Conservation (phyloP, 2,888 invertebrate genomes). For the Xylocampa areola region DNA sequence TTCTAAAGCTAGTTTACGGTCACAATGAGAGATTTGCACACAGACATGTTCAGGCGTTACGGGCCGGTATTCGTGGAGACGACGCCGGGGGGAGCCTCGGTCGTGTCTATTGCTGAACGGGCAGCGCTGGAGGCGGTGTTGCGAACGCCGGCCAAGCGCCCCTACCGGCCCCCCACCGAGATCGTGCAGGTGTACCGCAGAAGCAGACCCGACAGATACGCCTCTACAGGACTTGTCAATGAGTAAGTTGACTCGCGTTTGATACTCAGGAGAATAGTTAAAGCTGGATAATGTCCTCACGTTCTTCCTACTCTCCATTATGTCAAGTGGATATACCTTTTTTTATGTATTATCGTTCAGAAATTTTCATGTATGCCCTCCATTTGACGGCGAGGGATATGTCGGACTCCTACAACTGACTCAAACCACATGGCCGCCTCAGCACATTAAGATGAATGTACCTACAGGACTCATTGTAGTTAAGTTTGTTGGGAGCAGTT, state of each 20-base stretch:
- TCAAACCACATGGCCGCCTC: too few relatives aligned
- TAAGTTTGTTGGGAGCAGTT: background rate
- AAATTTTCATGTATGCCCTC: too few relatives aligned
- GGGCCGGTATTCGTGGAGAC: conserved; percentile 94
- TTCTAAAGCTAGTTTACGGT: conserved; percentile 59
- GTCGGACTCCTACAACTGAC: too few relatives aligned
- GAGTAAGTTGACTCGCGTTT: conserved; percentile 94
- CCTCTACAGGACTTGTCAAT: conserved; percentile 95
- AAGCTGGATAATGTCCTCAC: too few relatives aligned
- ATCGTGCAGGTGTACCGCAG: conserved; percentile 93
- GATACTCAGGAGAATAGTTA: too few relatives aligned
- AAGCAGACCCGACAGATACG: conserved; percentile 94
- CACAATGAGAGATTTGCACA: conserved; percentile 82
- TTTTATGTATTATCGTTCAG: too few relatives aligned
- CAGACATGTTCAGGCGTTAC: conserved; percentile 93
- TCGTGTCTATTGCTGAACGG: conserved; percentile 93
- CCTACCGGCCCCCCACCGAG: conserved; percentile 95
- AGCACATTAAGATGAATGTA: too few relatives aligned
- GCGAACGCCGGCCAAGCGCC: conserved; percentile 93
- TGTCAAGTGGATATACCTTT: too few relatives aligned
- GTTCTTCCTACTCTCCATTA: too few relatives aligned
- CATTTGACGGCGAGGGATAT: too few relatives aligned
- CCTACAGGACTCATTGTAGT: too few relatives aligned
- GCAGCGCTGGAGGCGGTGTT: conserved; percentile 94
- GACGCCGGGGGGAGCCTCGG: conserved; percentile 92